Evolutionary conservation across 2,888 invertebrate genomes (phyloP).

Genomic region (Nomada fabriciana): DNA sequence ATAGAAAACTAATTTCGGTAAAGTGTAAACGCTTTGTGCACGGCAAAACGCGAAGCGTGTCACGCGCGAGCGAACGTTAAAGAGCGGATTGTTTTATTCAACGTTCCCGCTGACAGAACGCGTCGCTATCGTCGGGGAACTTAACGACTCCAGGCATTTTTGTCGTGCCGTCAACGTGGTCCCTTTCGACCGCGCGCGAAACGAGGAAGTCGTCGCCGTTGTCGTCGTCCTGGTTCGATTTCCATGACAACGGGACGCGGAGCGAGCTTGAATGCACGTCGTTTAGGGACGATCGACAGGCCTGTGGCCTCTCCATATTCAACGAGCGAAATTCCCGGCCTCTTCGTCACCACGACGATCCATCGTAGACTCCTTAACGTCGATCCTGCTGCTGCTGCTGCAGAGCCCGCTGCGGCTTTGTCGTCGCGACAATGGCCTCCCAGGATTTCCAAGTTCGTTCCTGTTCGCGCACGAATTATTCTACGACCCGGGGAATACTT

Average conservation of each 20-base stretch:
- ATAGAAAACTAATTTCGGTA: no score
- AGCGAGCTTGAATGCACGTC: constrained; percentile 68
- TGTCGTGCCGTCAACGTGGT: constrained; percentile 16
- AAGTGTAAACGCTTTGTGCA: no score
- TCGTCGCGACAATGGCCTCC: constrained; percentile 70
- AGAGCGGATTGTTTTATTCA: constrained; percentile 47
- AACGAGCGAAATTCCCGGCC: constrained; percentile 74
- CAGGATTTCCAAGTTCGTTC: constrained; percentile 61
- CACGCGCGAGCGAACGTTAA: constrained; percentile 6
- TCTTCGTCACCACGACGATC: constrained; percentile 75
- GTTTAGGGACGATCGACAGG: constrained; percentile 79
- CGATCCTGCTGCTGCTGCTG: constrained; percentile 55
- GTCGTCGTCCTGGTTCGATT: constrained; percentile 70
- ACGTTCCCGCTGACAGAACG: constrained; percentile 3
- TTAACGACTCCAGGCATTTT: constrained; percentile 49
- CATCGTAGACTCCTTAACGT: constrained; percentile 77
- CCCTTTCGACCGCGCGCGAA: constrained; percentile 28
- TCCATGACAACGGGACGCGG: constrained; percentile 74
- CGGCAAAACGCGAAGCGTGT: neutral
- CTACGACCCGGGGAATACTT: constrained; percentile 19
- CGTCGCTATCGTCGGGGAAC: constrained; percentile 16
- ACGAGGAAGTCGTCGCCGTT: constrained; percentile 42
- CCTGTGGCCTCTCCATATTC: constrained; percentile 77
- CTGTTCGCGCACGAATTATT: constrained; percentile 54
- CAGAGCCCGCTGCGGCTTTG: constrained; percentile 57